Evolutionary conservation across 2,888 invertebrate species (phyloP), one percentile per base, ranked within the genome.

Genomic region (Aquatica leii): DNA sequence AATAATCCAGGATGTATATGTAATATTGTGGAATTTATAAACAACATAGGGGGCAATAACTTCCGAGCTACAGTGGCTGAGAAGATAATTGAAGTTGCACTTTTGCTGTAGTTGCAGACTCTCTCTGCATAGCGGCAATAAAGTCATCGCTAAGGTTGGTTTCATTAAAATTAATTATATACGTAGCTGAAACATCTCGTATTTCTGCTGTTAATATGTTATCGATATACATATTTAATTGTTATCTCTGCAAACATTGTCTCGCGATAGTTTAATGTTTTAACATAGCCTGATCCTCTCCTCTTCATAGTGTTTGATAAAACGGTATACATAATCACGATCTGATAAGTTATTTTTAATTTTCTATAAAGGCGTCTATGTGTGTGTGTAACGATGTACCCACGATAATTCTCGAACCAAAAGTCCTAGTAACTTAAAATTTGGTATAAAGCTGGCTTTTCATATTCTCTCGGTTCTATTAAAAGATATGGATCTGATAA

Each of bases 111-210:
- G 37, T 37, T 37, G n/a, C 11, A 12, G 37, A 37, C n/a, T n/a
- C n/a, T n/a, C n/a, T n/a, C n/a, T n/a, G n/a, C n/a, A n/a, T n/a
- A n/a, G n/a, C n/a, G n/a, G n/a, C n/a, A n/a, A n/a, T n/a, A n/a
- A n/a, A n/a, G n/a, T n/a, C n/a, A n/a, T n/a, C n/a, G n/a, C n/a
- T n/a, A n/a, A n/a, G n/a, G n/a, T n/a, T n/a, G n/a, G n/a, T n/a
- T n/a, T n/a, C n/a, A n/a, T n/a, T n/a, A 37, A 37, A 37, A 11
- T 37, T 37, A n/a, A 37, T 37, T 37, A 37, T 37, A 37, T 37
- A 11, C 11, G 37, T 37, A n/a, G 37, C 37, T 11, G 12, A 2
- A 31, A 31, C n/a, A n/a, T n/a, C n/a, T n/a, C n/a, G n/a, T n/a
- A n/a, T n/a, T 31, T 31, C 31, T 31, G 31, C 31, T 31, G 31